Evolutionary conservation across 2,888 invertebrate species (phyloP), one percentile per base, ranked within the genome.

Genomic region (Volucella inflata): DNA sequence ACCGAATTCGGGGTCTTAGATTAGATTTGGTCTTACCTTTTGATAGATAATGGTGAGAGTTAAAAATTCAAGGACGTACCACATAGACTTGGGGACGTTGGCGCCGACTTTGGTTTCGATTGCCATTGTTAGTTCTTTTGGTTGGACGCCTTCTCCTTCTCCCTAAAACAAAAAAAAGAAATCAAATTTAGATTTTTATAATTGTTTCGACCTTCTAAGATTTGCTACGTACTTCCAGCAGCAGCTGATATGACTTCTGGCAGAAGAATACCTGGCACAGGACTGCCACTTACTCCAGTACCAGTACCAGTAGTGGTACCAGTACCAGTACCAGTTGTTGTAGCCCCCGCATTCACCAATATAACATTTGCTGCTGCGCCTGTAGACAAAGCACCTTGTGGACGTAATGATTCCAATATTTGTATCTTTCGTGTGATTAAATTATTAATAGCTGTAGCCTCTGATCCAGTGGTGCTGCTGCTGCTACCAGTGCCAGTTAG

Each of bases 351-450:
- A 38, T 79, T 71, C 6, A 72, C 53, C 17, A 51, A 44, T 9
- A 71, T 50, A 3, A 79, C 59, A 60, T 67, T 79, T 0, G 67
- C 30, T 16, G 40, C 77, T 17, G 67, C 10, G 48, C 44, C 53
- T 16, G 59, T 16, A 0, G 71, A 17, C 1, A 17, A 8, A 17
- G 65, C 48, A 38, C 46, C 57, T 2, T 3, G 2, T n/a, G 79
- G 79, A 17, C 79, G 79, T 10, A 79, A 40, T 2, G 21, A 42
- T 60, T 79, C 79, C 53, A 79, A 40, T 2, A n/a, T 10, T 21
- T 72, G 42, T 30, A 72, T 72, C 46, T 71, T 16, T 10, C 16
- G 57, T 3, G 71, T 72, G 16, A 79, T 79, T 2, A 65, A 59
- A 10, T 67, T 51, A 17, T 79, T 79, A 55, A 79, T 59, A 2